Evolutionary conservation across 2,888 invertebrate species (phyloP).

Genomic region (Holacanthella duospinosa): DNA sequence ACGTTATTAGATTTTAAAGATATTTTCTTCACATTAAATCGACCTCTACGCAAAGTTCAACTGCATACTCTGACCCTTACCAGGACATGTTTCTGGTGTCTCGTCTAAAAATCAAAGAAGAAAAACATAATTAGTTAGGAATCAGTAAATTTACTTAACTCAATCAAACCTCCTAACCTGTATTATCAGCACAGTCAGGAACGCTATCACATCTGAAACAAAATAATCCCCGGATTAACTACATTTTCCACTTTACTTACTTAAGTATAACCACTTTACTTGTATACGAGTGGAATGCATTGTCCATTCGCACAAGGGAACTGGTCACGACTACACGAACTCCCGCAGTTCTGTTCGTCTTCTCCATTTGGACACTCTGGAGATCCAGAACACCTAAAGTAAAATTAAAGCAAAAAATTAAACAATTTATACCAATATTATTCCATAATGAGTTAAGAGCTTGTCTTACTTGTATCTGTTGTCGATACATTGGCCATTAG

Average conservation of each 20-base stretch:
- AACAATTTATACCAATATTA: too few species aligned
- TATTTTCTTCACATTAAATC: too few species aligned
- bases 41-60: too few species aligned
- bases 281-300: slow-evolving; percentile 38
- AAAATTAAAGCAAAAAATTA: slow-evolving; percentile 9
- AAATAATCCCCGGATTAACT: not conserved
- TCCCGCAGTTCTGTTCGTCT: slow-evolving; percentile 42
- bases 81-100: not conserved
- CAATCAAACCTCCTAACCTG: too few species aligned
- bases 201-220: slow-evolving; percentile 49
- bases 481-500: slow-evolving; percentile 44
- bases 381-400: slow-evolving; percentile 35
- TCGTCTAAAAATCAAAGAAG: not conserved
- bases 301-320: slow-evolving; percentile 40
- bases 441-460: too few species aligned
- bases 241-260: too few species aligned
- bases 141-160: slow-evolving; percentile 45
- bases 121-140: not conserved
- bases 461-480: slow-evolving; percentile 21
- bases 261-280: too few species aligned
- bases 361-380: slow-evolving; percentile 39
- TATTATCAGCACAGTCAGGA: slow-evolving; percentile 54
- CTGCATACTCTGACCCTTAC: too few species aligned
- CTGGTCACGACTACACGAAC: slow-evolving; percentile 40
- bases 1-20: too few species aligned